Conservation (phyloP, 2,113 vertebrate genomes). For the Coregonus clupeaformis region DNA sequence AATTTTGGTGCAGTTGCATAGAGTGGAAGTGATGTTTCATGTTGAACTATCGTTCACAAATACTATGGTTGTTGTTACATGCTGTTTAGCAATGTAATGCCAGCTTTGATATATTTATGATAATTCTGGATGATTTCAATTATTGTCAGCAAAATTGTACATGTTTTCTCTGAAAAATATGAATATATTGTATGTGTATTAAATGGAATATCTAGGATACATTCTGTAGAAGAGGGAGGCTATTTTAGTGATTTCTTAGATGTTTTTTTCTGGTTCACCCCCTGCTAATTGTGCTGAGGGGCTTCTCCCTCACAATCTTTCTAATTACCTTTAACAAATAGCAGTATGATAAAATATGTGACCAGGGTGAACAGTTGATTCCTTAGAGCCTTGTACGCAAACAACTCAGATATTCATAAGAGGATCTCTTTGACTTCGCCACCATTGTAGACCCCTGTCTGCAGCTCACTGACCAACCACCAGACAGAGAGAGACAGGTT, state of each 20-base stretch:
- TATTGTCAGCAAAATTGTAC: not conserved
- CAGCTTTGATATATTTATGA: constrained; percentile 2
- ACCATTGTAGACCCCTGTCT: not conserved
- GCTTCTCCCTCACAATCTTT: not conserved
- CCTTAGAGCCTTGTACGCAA: constrained; percentile 29
- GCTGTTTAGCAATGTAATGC: constrained; percentile 47
- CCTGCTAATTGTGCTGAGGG: not conserved
- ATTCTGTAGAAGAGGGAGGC: no score
- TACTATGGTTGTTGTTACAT: constrained; percentile 58
- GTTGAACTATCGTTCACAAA: constrained; percentile 70
- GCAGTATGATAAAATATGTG: constrained; percentile 24
- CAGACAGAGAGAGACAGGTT: not conserved
- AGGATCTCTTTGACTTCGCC: constrained; percentile 9
- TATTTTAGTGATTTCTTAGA: not conserved
- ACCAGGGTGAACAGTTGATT: constrained; percentile 16
- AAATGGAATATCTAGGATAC: not conserved
- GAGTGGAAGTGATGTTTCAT: constrained; percentile 66
- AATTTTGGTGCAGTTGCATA: constrained; percentile 69
- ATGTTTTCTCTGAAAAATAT: not conserved
- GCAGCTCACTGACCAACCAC: not conserved
- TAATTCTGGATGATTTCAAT: not conserved
- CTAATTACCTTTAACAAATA: constrained; percentile 46
- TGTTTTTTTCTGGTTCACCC: not conserved
- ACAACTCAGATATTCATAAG: constrained; percentile 39
- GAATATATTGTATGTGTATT: not conserved